Evolutionary conservation across 2,113 vertebrate genomes (phyloP).

Genomic region (Isurus oxyrinchus): DNA sequence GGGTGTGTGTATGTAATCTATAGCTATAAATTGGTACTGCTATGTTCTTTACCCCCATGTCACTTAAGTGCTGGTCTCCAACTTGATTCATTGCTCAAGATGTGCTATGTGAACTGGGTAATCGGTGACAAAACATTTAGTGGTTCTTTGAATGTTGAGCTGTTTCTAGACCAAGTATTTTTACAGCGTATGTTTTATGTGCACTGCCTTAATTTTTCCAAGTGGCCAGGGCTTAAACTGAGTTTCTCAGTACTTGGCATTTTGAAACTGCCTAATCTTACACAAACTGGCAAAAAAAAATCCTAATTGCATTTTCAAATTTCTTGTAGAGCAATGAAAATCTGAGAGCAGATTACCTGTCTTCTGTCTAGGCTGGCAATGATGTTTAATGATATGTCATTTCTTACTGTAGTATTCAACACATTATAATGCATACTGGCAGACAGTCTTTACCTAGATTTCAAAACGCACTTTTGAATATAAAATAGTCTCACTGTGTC

Average conservation of each 20-base stretch:
- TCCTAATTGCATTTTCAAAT: background rate
- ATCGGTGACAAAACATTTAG: background rate
- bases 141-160: background rate
- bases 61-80: background rate
- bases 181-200: background rate
- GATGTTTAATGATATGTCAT: background rate
- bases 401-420: background rate
- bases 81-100: background rate
- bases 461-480: background rate
- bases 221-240: background rate
- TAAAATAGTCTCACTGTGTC: background rate
- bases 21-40: background rate
- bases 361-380: background rate
- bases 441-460: background rate
- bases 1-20: background rate
- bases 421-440: background rate
- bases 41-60: background rate
- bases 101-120: background rate
- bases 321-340: background rate
- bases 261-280: background rate
- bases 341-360: background rate
- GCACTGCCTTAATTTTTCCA: background rate
- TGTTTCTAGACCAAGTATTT: background rate
- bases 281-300: background rate
- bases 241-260: background rate